These are phyloP conservation scores for Daubentonia madagascariensis DNA, from an alignment of 2,113 vertebrate genomes.

Conservation along the genomic window DNA sequence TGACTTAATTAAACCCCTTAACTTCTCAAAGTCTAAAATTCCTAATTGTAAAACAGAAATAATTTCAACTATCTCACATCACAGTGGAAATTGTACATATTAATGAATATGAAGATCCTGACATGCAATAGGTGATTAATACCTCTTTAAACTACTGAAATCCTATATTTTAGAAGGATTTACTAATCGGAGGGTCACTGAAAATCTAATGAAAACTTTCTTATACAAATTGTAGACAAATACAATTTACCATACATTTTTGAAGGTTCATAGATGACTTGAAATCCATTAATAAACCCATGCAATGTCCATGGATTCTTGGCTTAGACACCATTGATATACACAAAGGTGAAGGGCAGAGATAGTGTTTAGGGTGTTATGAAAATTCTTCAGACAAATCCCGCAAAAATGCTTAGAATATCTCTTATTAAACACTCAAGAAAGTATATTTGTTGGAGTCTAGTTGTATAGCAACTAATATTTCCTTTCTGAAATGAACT, in stretches of 20 bases:
- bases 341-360: neutral
- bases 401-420: neutral
- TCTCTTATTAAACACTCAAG: neutral
- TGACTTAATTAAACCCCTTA: neutral
- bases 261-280: neutral
- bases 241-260: neutral
- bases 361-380: neutral
- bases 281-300: neutral
- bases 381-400: neutral
- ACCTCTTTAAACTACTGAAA: neutral
- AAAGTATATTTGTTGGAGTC: neutral
- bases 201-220: neutral
- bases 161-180: neutral
- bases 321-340: neutral
- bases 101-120: neutral
- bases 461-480: neutral
- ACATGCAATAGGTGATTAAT: neutral
- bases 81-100: neutral
- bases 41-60: neutral
- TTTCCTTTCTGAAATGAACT: neutral
- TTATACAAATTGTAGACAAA: neutral
- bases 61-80: neutral
- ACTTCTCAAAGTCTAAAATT: slow-evolving; percentile 42
- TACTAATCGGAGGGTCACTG: neutral
- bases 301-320: neutral